Conservation (phyloP, 2,113 vertebrate species). For the Nerophis ophidion region DNA sequence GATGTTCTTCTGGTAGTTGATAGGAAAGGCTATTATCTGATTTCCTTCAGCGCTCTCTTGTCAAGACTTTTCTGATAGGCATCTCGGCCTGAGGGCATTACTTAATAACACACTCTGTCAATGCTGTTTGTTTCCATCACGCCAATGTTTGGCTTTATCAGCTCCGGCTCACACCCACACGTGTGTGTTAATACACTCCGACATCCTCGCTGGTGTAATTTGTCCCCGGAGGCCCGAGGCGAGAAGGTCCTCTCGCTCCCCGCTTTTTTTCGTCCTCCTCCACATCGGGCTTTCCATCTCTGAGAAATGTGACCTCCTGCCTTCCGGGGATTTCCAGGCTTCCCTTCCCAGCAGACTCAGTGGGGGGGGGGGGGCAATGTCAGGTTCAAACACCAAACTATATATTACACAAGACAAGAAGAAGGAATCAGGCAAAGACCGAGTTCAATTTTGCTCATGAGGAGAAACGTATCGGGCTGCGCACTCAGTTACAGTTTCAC, state of each 20-base stretch:
- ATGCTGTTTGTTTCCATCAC: slow-evolving; percentile 18
- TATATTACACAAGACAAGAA: too few relatives aligned
- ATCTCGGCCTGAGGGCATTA: slow-evolving; percentile 25
- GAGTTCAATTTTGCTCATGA: too few relatives aligned
- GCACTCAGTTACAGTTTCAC: too few relatives aligned
- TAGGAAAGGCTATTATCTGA: slow-evolving; percentile 45
- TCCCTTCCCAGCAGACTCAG: slow-evolving; percentile 17
- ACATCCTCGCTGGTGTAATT: slow-evolving; percentile 46
- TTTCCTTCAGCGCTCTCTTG: slow-evolving; percentile 26
- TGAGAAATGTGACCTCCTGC: slow-evolving; percentile 44
- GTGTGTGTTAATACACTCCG: slow-evolving; percentile 18
- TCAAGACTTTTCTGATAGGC: slow-evolving; percentile 28
- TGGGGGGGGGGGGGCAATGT: too few relatives aligned
- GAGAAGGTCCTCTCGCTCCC: slow-evolving; percentile 18
- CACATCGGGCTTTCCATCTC: slow-evolving; percentile 31
- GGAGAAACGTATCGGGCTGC: too few relatives aligned
- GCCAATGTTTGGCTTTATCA: slow-evolving; percentile 1
- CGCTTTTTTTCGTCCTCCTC: neutral
- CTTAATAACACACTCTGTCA: slow-evolving; percentile 11
- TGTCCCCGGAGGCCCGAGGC: slow-evolving; percentile 40
- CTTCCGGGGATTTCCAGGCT: slow-evolving; percentile 42
- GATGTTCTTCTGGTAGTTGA: slow-evolving; percentile 36
- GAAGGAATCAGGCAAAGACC: too few relatives aligned
- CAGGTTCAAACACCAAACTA: too few relatives aligned
- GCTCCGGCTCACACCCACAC: slow-evolving; percentile 5